A percentile compares a stretch with the other conserved stretches of the same genome.
phyloP scores from a whole-genome alignment of 2,888 invertebrate genomes.

The Megalurothrips usitatus region DNA sequence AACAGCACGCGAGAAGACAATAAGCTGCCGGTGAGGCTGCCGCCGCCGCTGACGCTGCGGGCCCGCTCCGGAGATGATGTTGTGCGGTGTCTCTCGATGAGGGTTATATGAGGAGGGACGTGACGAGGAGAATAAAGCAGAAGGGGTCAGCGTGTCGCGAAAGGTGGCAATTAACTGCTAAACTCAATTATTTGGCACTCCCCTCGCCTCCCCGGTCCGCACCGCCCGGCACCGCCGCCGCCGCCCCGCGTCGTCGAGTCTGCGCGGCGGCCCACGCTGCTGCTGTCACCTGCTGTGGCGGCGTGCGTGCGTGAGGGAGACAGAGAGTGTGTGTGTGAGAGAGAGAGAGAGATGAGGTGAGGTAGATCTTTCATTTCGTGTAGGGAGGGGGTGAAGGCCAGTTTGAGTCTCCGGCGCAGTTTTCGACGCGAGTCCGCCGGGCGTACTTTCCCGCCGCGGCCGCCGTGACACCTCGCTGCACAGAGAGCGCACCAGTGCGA shows the following conservation, averaged over 20 bases:
- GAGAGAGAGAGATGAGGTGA: too few species aligned
- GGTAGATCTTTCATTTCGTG: too few species aligned
- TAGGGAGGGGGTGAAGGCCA: too few species aligned
- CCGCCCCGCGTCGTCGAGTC: background rate
- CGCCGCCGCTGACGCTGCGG: too few species aligned
- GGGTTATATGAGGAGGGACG: background rate
- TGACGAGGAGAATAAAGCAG: too few species aligned
- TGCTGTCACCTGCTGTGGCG: background rate
- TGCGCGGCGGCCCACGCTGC: background rate
- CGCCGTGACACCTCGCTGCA: background rate
- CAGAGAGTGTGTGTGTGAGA: too few species aligned
- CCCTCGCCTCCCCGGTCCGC: background rate
- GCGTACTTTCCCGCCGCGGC: too few species aligned
- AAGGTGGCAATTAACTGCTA: background rate
- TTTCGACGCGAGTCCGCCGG: too few species aligned
- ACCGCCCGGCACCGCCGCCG: background rate
- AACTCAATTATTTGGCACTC: constrained; percentile 24
- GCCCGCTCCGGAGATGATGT: too few species aligned
- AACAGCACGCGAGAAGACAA: too few species aligned
- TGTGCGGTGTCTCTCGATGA: background rate
- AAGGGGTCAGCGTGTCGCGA: background rate
- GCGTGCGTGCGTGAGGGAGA: background rate
- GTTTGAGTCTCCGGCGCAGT: background rate
- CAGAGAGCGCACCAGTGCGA: too few species aligned
- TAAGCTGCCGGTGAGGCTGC: too few species aligned